Percentiles rank a stretch among this genome's conserved stretches.
phyloP scores from a whole-genome alignment of 2,888 invertebrate genomes.

The Chesias legatella region DNA sequence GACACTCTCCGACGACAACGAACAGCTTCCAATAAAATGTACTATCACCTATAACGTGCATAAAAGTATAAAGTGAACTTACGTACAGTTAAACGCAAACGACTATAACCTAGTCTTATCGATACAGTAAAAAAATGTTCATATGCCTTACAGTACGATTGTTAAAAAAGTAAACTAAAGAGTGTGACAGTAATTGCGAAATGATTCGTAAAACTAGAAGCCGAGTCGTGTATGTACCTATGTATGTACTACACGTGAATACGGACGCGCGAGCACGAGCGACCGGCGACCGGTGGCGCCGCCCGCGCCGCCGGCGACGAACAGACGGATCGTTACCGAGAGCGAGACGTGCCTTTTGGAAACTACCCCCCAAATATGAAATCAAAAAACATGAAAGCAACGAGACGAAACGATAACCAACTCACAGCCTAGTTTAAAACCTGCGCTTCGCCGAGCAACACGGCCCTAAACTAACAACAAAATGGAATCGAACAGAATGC shows the following conservation, averaged over 20 bases:
- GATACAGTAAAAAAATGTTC: slow-evolving; percentile 52
- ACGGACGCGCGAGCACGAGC: slow-evolving; percentile 59
- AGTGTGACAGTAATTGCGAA: slow-evolving; percentile 65
- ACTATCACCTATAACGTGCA: slow-evolving; percentile 71
- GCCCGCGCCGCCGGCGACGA: slow-evolving; percentile 69
- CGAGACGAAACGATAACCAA: slow-evolving; percentile 71
- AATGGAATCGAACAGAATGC: slow-evolving; percentile 59
- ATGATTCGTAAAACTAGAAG: slow-evolving; percentile 67
- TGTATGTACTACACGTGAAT: slow-evolving; percentile 59
- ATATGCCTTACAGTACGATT: slow-evolving; percentile 64
- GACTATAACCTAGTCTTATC: slow-evolving; percentile 70
- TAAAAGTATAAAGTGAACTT: slow-evolving; percentile 73
- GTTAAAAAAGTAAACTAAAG: slow-evolving; percentile 60
- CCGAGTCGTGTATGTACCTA: slow-evolving; percentile 73
- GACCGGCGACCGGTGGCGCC: slow-evolving; percentile 51
- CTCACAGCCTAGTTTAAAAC: slow-evolving; percentile 76
- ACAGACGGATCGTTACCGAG: slow-evolving; percentile 76
- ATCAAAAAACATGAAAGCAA: slow-evolving; percentile 59
- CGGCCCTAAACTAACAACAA: slow-evolving; percentile 55
- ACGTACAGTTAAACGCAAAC: slow-evolving; percentile 68
- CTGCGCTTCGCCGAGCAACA: slow-evolving; percentile 53
- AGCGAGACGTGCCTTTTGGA: slow-evolving; percentile 76
- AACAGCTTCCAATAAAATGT: slow-evolving; percentile 70
- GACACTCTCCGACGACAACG: slow-evolving; percentile 65
- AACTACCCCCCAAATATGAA: slow-evolving; percentile 57